Base-by-base conservation (phyloP, 2,888 invertebrate genomes). In the Troglohyphantes excavatus region DNA sequence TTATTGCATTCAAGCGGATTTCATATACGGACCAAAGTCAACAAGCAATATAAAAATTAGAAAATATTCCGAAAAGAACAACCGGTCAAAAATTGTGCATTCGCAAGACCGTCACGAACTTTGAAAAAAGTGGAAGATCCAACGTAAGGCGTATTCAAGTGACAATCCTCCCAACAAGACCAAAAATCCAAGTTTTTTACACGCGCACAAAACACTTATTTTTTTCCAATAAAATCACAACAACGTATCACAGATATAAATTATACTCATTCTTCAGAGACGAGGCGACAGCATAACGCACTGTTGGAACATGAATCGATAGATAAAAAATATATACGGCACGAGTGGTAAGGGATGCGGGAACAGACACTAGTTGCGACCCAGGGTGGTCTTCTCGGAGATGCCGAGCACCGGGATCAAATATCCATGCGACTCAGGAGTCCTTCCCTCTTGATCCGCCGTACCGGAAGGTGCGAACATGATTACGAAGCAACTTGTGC, bases 71-170 rank as follows among this genome's bases (percentile, higher is more conserved):
- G 19, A 73, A 87, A 68, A 29, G 53, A 81, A 72, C 68, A 82
- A 76, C 75, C 76, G 70, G 88, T 21, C 68, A 75, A 88, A 88
- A 88, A 88, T 88, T 88, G 88, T 88, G 88, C 88, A 81, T 27
- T 65, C 72, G 53, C 21, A 79, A 70, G 61, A 68, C 46, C 67
- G 53, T 81, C 26, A 65, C 59, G 81, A 75, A 87, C 67, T 87
- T 81, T 65, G 73, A n/a, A n/a, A 87, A 73, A 79, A 68, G n/a
- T 85, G 88, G 88, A 88, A 88, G 88, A 88, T 73, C 82, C 29
- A 82, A 88, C 65, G 26, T 88, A 88, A 88, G 88, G 87, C 87
- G 59, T 59, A n/a, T 39, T 29, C 6, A 1, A 9, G 13, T 13
- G 26, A 65, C 65, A 65, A 9, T 23, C 65, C 7, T 13, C 23